A percentile compares a stretch with the other conserved stretches of the same genome.
Evolutionary conservation across 2,888 invertebrate genomes (phyloP).

Genomic region (Euspilapteryx auroguttella): DNA sequence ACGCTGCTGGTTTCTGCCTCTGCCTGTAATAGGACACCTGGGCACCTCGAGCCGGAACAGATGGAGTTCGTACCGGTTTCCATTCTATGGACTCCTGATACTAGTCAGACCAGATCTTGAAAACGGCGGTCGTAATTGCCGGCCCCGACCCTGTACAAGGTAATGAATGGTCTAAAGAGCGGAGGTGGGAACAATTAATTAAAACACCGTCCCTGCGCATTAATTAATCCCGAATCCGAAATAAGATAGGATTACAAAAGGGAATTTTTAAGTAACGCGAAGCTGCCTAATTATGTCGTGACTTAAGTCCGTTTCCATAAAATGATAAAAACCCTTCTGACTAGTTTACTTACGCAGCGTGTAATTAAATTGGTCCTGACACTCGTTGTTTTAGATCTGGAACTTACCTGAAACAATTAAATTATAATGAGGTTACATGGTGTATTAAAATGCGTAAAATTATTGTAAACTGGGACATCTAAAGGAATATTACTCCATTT

Average conservation of each 20-base stretch:
- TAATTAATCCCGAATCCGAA: conserved; percentile 17
- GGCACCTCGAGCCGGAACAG: conserved; percentile 16
- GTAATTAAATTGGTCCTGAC: too few species aligned
- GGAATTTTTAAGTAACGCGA: too few species aligned
- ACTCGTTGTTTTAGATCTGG: conserved; percentile 2
- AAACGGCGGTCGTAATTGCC: conserved; percentile 15
- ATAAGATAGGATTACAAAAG: conserved; percentile 13
- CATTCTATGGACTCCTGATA: conserved; percentile 5
- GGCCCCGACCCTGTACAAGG: conserved; percentile 11
- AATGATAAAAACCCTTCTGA: too few species aligned
- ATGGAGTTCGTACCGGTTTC: conserved; percentile 21
- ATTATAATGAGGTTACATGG: too few species aligned
- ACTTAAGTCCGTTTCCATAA: too few species aligned
- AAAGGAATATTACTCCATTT: too few species aligned
- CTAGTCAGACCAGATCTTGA: conserved; percentile 16
- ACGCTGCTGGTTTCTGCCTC: too few species aligned
- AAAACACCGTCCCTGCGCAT: conserved; percentile 20
- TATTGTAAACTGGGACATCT: too few species aligned
- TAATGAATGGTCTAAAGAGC: conserved; percentile 6
- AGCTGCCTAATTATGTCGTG: too few species aligned
- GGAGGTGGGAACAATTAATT: conserved; percentile 20
- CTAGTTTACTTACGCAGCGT: too few species aligned
- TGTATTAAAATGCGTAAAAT: too few species aligned
- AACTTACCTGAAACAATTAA: conserved; percentile 13
- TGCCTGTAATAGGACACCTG: conserved; percentile 26